A percentile compares a stretch with the other conserved stretches of the same genome.
Evolutionary conservation across 2,113 vertebrate genomes (phyloP).

Genomic region (Echinops telfairi): DNA sequence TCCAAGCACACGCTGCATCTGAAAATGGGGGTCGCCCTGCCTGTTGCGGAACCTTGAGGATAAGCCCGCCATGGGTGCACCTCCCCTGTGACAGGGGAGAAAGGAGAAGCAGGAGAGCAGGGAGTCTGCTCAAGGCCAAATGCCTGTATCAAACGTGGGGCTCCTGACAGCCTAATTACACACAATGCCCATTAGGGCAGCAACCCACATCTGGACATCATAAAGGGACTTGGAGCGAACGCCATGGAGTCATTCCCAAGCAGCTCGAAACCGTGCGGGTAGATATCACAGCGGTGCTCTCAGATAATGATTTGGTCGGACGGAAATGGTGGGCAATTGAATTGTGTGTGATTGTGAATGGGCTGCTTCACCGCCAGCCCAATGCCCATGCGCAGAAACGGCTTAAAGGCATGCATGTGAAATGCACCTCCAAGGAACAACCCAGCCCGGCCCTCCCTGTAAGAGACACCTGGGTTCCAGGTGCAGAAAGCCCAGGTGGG

Average conservation of each 20-base stretch:
- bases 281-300: neutral
- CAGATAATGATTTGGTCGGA: neutral
- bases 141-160: neutral
- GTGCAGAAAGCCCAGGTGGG: fast-evolving
- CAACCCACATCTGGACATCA: slow-evolving; percentile 65
- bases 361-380: neutral
- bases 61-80: neutral
- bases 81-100: neutral
- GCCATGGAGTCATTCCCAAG: neutral
- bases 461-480: neutral
- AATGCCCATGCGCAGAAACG: neutral
- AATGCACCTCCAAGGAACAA: neutral
- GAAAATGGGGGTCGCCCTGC: neutral
- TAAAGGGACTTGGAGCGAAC: neutral
- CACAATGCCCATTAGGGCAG: neutral
- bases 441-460: neutral
- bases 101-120: neutral
- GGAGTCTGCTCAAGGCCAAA: neutral
- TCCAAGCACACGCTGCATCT: neutral
- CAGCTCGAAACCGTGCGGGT: slow-evolving; percentile 8
- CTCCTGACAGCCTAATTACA: slow-evolving; percentile 1
- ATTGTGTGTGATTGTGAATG: slow-evolving; percentile 31
- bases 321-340: neutral
- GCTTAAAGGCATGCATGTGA: neutral
- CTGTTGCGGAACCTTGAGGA: neutral